These are phyloP conservation scores for Spatulosminthurus flaviceps DNA, from an alignment of 2,888 invertebrate genomes.

Conservation along the genomic window DNA sequence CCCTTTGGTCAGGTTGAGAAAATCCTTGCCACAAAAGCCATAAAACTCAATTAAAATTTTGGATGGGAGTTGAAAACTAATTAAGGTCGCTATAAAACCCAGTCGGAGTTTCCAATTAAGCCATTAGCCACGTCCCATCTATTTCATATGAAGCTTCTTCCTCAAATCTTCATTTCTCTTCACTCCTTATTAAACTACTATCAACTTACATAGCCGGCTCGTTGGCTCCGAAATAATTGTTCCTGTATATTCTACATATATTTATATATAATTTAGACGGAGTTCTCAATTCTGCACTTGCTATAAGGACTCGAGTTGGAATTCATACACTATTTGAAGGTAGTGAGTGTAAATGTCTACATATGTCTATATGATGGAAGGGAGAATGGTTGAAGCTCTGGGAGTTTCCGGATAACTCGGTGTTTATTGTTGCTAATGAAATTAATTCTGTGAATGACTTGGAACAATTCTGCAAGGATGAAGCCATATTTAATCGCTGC, in stretches of 20 bases:
- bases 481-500: constrained; percentile 30
- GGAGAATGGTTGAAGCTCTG: neutral
- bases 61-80: constrained; percentile 42
- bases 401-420: neutral
- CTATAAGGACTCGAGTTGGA: too few relatives aligned
- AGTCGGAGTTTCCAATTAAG: constrained; percentile 34
- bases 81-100: constrained; percentile 28
- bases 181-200: too few relatives aligned
- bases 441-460: constrained; percentile 34
- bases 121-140: constrained; percentile 40
- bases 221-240: too few relatives aligned
- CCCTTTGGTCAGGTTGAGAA: neutral
- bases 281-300: too few relatives aligned
- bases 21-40: constrained; percentile 20
- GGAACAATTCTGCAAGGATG: constrained; percentile 22
- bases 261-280: too few relatives aligned
- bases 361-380: neutral
- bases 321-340: neutral
- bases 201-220: too few relatives aligned
- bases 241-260: too few relatives aligned
- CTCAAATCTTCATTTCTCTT: neutral
- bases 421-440: constrained; percentile 45
- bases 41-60: constrained; percentile 38
- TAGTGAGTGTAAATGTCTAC: neutral
- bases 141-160: constrained; percentile 18